Conservation (phyloP, 2,797 vertebrate genomes). For the Pseudopleuronectes americanus region DNA sequence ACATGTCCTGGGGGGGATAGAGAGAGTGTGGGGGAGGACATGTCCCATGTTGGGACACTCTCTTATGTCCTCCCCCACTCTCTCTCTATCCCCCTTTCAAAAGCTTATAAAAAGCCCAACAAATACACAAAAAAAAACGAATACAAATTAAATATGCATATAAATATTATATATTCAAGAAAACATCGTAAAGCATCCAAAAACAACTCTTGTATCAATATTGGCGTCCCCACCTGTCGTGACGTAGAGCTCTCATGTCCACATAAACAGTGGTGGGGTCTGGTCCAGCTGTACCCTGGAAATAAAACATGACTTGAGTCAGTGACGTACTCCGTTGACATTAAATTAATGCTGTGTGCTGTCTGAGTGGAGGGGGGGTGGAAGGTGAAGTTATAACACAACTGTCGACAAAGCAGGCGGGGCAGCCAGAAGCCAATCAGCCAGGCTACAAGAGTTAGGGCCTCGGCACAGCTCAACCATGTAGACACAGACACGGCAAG, state of each 20-base stretch:
- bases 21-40: too few relatives aligned
- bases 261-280: constrained; percentile 97
- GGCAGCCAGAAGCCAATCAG: constrained; percentile 77
- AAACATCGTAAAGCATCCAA: not conserved
- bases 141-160: not conserved
- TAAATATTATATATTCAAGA: not conserved
- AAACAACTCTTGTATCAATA: not conserved
- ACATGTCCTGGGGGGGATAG: too few relatives aligned
- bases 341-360: constrained; percentile 12
- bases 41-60: too few relatives aligned
- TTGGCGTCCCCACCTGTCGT: constrained; percentile 87
- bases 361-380: constrained; percentile 51
- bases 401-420: constrained; percentile 58
- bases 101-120: too few relatives aligned
- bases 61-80: too few relatives aligned
- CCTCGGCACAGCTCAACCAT: constrained; percentile 43
- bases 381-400: constrained; percentile 57
- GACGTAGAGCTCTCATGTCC: constrained; percentile 95
- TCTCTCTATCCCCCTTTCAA: too few relatives aligned
- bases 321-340: not conserved
- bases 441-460: constrained; percentile 59
- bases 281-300: constrained; percentile 93
- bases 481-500: constrained; percentile 29
- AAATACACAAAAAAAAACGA: too few relatives aligned
- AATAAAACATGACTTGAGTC: constrained; percentile 30